These are phyloP conservation scores for Bombus impatiens DNA, from an alignment of 1,140 invertebrate species.

Conservation along the genomic window DNA sequence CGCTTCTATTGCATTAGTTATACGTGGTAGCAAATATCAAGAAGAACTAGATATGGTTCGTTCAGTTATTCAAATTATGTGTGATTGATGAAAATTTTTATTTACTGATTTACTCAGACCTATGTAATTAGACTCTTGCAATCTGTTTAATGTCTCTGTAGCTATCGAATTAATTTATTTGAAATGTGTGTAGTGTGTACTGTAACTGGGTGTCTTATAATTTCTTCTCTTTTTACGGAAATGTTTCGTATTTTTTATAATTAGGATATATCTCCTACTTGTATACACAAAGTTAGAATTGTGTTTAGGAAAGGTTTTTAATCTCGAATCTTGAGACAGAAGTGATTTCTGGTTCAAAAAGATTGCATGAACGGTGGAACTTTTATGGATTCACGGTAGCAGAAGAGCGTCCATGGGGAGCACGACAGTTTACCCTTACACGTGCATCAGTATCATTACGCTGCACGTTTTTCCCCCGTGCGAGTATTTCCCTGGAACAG, in stretches of 20 bases:
- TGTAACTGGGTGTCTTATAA: not conserved
- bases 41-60: not conserved
- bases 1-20: not conserved
- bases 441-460: conserved; percentile 53
- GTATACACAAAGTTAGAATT: not conserved
- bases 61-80: not conserved
- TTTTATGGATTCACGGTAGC: conserved; percentile 16
- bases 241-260: not conserved
- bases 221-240: not conserved
- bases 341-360: not conserved
- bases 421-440: conserved; percentile 51
- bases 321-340: not conserved
- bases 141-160: not conserved
- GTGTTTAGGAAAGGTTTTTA: too few relatives aligned
- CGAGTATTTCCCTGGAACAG: not conserved
- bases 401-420: conserved; percentile 15
- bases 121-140: not conserved
- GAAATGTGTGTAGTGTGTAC: not conserved
- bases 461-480: conserved; percentile 31
- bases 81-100: not conserved
- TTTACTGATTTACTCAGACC: too few relatives aligned
- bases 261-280: not conserved
- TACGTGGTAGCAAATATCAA: not conserved
- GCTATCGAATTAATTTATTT: not conserved
- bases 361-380: not conserved